These are phyloP conservation scores for Eira barbara DNA, from an alignment of 2,113 vertebrate genomes.

Conservation along the genomic window DNA sequence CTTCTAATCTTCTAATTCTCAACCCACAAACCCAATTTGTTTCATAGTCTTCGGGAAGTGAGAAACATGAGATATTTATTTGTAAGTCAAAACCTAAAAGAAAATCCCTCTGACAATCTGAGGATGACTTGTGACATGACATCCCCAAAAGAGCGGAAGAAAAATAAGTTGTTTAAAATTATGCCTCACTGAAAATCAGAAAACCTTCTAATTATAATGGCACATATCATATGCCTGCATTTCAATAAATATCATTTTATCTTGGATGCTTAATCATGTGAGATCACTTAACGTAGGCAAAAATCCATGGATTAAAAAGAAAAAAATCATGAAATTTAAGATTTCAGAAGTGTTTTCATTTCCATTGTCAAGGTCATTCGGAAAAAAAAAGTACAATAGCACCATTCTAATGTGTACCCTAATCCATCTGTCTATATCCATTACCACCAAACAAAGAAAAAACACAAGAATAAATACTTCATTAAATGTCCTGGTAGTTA, in stretches of 20 bases:
- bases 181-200: conserved; percentile 11
- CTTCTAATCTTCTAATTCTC: conserved; percentile 40
- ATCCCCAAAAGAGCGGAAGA: conserved; percentile 7
- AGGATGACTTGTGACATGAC: background rate
- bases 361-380: background rate
- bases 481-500: background rate
- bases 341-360: conserved; percentile 10
- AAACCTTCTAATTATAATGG: conserved; percentile 19
- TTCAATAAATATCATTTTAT: conserved; percentile 45
- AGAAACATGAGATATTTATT: conserved; percentile 24
- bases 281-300: conserved; percentile 27
- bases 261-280: conserved; percentile 13
- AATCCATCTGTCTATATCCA: background rate
- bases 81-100: conserved; percentile 48
- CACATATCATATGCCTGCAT: background rate
- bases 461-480: background rate
- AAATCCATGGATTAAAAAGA: conserved; percentile 10
- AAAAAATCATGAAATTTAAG: background rate
- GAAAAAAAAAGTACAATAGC: background rate
- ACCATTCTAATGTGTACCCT: background rate
- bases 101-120: background rate
- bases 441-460: background rate
- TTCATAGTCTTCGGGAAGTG: conserved; percentile 4
- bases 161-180: conserved; percentile 15
- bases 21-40: conserved; percentile 31